Base-by-base conservation (phyloP, 2,113 vertebrate species). In the Eptesicus fuscus region DNA sequence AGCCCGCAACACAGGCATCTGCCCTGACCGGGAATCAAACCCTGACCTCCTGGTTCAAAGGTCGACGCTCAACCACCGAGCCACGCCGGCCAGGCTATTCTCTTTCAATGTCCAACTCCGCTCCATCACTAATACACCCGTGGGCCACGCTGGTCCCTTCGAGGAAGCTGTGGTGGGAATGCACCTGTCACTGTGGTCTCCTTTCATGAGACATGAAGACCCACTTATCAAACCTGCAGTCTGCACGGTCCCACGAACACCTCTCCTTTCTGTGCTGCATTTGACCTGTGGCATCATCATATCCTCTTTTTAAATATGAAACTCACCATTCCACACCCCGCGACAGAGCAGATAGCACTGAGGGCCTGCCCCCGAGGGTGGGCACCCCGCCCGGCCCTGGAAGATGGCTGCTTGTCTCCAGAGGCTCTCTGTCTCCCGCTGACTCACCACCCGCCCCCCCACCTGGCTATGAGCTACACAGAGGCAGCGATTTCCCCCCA, bases 371-470 rank as follows among this genome's bases (percentile, higher is more conserved):
- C n/a, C 59, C 86, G 7, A 77, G 35, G 32, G 14, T 11, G 71
- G 42, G 17, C 35, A 76, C n/a, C n/a, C 70, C 0, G 47, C 40
- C 63, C 37, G 23, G 9, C 65, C 10, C 18, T 44, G n/a, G 71
- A 67, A 79, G 59, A 5, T 69, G 49, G 67, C 2, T 2, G 17
- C 42, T 92, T 88, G 69, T 86, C 63, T 78, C 59, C 71, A 83
- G 11, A 83, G 85, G 17, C 30, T 63, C 28, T 61, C 40, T 70
- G 7, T 79, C 69, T 69, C 74, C 77, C 65, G 32, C 80, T 92
- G 91, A 95, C 85, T 89, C 88, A 61, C 86, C 77, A 35, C 77
- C 73, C 80, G 74, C 76, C 53, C 83, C 82, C 53, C 80, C 67
- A 56, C 40, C 59, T 42, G 44, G 44, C 82, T 79, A 59, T 44